Base-by-base conservation (phyloP, 2,113 vertebrate species). In the Phaethornis superciliosus region DNA sequence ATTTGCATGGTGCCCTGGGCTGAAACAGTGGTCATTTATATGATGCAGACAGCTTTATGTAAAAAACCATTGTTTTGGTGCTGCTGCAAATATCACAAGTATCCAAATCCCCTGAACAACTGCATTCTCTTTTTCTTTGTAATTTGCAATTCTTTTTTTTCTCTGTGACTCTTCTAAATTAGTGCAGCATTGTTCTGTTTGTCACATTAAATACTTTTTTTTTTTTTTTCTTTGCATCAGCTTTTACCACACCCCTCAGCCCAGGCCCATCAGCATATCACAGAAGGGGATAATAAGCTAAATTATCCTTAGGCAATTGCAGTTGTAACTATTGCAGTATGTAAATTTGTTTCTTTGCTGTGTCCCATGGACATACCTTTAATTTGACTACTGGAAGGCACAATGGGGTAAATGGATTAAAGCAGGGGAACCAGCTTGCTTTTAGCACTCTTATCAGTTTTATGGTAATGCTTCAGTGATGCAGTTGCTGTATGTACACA, bases 361-460 rank as follows among this genome's bases (percentile, higher is more conserved):
- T 54, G 72, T 95, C 90, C 90, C 55, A 67, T 94, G 90, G 94
- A 90, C 93, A 79, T 88, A 90, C 59, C 96, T 96, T 95, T 90
- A 86, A 95, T 95, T 91, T 94, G 88, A 90, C 56, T 84, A 81
- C 76, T 81, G 82, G 93, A 94, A 94, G 69, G 90, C 94, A 79
- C 54, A 85, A 82, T 78, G 75, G 93, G 85, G 88, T 94, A 95
- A 97, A 94, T 95, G 88, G 80, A 95, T 96, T 95, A 95, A 94
- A 88, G 85, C 12, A 74, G 69, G 47, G 47, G 71, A 93, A 86
- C 82, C 94, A 81, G 93, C 91, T 47, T 47, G 46, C 46, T 94
- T 54, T 78, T 91, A 95, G 90, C 80, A 7, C 13, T 88, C 90
- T 95, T 90, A 95, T 94, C 88, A 85, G 72, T 85, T 95, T 92